Evolutionary conservation across 2,888 invertebrate genomes (phyloP).

Genomic region (Panzeria rudis): DNA sequence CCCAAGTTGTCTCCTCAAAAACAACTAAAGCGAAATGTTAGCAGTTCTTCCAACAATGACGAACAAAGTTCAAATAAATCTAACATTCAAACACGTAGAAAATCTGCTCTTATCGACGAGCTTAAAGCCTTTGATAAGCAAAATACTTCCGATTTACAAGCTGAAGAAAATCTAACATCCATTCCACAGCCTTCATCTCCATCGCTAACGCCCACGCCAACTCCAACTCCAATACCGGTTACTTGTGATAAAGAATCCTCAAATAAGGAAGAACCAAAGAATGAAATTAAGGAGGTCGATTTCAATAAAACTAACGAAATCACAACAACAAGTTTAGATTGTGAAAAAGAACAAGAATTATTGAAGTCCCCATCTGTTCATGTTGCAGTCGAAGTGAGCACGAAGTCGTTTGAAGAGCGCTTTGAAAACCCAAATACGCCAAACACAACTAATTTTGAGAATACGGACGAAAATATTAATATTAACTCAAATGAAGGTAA

Average conservation of each 20-base stretch:
- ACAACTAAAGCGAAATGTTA: constrained; percentile 73
- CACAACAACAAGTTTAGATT: neutral
- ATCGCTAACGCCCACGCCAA: constrained; percentile 25
- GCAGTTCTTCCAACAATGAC: constrained; percentile 70
- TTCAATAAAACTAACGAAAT: constrained; percentile 18
- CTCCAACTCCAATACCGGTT: constrained; percentile 6
- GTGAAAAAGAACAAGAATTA: constrained; percentile 1
- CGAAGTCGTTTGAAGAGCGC: neutral
- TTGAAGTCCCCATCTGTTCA: neutral
- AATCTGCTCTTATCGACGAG: constrained; percentile 79
- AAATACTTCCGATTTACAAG: constrained; percentile 9
- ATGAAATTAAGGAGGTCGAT: constrained; percentile 25
- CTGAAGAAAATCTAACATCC: constrained; percentile 45
- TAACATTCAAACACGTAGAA: constrained; percentile 74
- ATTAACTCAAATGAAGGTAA: neutral
- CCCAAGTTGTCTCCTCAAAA: constrained; percentile 75
- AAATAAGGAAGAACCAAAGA: constrained; percentile 41
- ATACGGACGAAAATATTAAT: neutral
- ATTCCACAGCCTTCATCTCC: constrained; percentile 72
- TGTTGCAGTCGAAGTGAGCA: neutral
- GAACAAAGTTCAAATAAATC: constrained; percentile 55
- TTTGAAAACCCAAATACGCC: neutral
- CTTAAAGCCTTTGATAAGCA: constrained; percentile 72
- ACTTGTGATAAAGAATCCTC: constrained; percentile 6
- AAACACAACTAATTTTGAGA: neutral